Evolutionary conservation across 2,113 vertebrate species (phyloP).

Genomic region (Pygoscelis antarcticus): DNA sequence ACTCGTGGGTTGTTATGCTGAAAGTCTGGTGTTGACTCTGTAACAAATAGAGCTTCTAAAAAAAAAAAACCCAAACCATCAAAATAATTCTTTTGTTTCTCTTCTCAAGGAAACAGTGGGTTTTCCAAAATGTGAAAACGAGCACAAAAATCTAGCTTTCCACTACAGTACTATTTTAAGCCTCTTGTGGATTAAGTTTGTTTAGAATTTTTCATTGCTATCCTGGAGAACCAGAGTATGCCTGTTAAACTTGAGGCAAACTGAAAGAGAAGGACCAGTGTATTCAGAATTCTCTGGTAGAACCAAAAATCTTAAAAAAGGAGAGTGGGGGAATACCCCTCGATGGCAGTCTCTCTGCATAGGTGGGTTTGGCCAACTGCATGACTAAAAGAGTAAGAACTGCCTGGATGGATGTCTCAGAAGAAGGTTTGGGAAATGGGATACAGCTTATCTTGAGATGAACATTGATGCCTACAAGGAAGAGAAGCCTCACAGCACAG

Average conservation of each 20-base stretch:
- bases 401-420: neutral
- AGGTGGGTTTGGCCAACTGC: neutral
- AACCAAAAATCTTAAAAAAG: neutral
- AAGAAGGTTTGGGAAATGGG: neutral
- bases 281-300: neutral
- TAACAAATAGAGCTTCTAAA: neutral
- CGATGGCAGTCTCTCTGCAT: neutral
- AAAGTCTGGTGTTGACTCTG: neutral
- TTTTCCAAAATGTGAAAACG: neutral
- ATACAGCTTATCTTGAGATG: neutral
- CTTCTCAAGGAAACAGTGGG: neutral
- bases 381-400: neutral
- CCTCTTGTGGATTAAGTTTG: neutral
- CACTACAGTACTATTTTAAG: neutral
- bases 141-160: neutral
- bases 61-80: neutral
- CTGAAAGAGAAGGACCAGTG: neutral
- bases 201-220: neutral
- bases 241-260: neutral
- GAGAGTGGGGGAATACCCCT: neutral
- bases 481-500: neutral
- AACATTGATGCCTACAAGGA: neutral
- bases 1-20: neutral
- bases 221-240: neutral
- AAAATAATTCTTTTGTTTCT: conserved; percentile 18